Conservation (phyloP, 2,888 invertebrate species). For the Hipparchia semele region DNA sequence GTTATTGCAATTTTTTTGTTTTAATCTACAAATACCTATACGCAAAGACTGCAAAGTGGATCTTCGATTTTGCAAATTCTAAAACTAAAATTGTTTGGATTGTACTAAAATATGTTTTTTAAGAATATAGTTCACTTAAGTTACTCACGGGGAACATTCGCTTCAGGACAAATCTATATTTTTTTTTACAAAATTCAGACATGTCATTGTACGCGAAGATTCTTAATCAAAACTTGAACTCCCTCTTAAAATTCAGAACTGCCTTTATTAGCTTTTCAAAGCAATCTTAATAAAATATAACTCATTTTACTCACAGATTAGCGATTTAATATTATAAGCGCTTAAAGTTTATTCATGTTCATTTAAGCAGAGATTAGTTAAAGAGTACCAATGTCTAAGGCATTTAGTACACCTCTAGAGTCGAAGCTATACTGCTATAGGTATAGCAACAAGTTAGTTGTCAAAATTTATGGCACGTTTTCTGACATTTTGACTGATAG, state of each 20-base stretch:
- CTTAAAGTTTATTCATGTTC: neutral
- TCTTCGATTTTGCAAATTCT: neutral
- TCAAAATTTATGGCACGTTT: too few relatives aligned
- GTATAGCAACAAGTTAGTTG: too few relatives aligned
- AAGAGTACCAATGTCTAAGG: too few relatives aligned
- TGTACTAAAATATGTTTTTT: too few relatives aligned
- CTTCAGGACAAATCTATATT: too few relatives aligned
- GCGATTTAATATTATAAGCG: neutral
- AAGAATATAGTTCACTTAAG: too few relatives aligned
- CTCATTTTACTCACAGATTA: slow-evolving; percentile 1
- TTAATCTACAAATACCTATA: neutral
- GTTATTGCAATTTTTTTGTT: neutral
- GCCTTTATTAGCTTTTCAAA: neutral
- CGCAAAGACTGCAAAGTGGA: neutral
- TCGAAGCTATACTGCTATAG: too few relatives aligned
- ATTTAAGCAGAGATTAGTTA: too few relatives aligned
- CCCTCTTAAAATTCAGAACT: neutral
- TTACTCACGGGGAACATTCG: too few relatives aligned
- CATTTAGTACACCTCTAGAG: too few relatives aligned
- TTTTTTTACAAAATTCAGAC: neutral
- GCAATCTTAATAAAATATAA: neutral
- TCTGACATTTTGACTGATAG: too few relatives aligned
- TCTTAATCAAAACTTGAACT: neutral
- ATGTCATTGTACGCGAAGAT: neutral
- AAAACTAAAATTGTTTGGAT: too few relatives aligned